These are phyloP conservation scores for Rhodophaea formosa DNA, from an alignment of 2,888 invertebrate species.

Conservation along the genomic window DNA sequence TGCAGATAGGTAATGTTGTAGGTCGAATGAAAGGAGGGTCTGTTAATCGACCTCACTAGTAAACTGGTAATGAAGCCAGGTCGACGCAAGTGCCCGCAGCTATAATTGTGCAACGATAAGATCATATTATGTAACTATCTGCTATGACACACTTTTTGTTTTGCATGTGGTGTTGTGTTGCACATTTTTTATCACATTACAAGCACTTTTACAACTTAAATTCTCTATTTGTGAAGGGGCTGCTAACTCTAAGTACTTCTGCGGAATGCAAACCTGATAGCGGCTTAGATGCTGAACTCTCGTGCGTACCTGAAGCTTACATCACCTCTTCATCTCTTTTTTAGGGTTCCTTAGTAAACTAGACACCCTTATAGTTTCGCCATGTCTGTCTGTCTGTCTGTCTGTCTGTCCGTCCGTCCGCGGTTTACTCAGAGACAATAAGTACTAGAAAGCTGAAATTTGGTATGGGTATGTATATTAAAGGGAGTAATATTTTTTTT, in stretches of 20 bases:
- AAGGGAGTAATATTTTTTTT: too few relatives aligned
- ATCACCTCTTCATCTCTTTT: neutral
- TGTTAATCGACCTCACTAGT: slow-evolving; percentile 14
- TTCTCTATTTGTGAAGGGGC: slow-evolving; percentile 29
- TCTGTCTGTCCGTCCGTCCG: too few relatives aligned
- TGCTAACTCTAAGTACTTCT: neutral
- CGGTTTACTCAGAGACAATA: too few relatives aligned
- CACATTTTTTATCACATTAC: slow-evolving; percentile 39
- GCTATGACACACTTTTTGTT: slow-evolving; percentile 45
- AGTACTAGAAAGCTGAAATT: too few relatives aligned
- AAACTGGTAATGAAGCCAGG: slow-evolving; percentile 20
- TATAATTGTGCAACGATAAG: slow-evolving; percentile 29
- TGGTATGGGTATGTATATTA: too few relatives aligned
- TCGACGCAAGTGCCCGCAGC: slow-evolving; percentile 20
- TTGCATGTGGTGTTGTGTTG: slow-evolving; percentile 43
- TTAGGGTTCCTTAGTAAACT: too few relatives aligned
- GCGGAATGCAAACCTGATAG: neutral
- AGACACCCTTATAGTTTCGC: too few relatives aligned
- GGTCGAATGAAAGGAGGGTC: slow-evolving; percentile 12
- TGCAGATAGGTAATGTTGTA: neutral
- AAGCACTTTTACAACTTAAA: slow-evolving; percentile 52
- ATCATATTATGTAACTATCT: slow-evolving; percentile 42
- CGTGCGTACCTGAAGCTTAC: neutral
- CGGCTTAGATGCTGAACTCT: neutral
- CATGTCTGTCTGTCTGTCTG: too few relatives aligned